Evolutionary conservation across 2,888 invertebrate species (phyloP).

Genomic region (Hirudinaria manillensis): DNA sequence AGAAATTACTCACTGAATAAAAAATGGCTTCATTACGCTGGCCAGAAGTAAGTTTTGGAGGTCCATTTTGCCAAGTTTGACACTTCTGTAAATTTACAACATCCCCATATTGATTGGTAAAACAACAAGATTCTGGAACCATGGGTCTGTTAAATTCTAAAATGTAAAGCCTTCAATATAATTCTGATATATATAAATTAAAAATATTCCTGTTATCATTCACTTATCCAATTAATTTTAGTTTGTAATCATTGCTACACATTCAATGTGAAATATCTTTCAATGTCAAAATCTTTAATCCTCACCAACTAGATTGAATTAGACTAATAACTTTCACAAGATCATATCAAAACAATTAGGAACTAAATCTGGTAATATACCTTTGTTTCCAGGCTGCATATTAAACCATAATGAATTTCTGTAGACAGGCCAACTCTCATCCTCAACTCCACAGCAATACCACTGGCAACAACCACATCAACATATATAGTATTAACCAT

Average conservation of each 20-base stretch:
- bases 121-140: constrained; percentile 36
- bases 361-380: not conserved
- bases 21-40: constrained; percentile 23
- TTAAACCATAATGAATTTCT: constrained; percentile 36
- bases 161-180: not conserved
- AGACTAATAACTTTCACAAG: not conserved
- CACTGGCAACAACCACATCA: constrained; percentile 25
- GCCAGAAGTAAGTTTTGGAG: constrained; percentile 34
- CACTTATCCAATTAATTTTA: not conserved
- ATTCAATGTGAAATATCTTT: not conserved
- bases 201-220: not conserved
- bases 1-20: constrained; percentile 25
- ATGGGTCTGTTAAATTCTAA: constrained; percentile 34
- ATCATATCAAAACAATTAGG: no score
- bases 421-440: constrained; percentile 37
- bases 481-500: not conserved
- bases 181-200: not conserved
- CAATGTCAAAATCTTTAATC: not conserved
- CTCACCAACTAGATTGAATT: not conserved
- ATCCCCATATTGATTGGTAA: constrained; percentile 35
- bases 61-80: constrained; percentile 35
- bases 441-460: constrained; percentile 37
- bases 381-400: constrained; percentile 34
- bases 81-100: constrained; percentile 32
- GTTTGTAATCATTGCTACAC: not conserved